Percentiles rank a stretch among this genome's conserved stretches.
Conservation (phyloP, 1,140 invertebrate genomes). For the Drosophila pruinosa region DNA sequence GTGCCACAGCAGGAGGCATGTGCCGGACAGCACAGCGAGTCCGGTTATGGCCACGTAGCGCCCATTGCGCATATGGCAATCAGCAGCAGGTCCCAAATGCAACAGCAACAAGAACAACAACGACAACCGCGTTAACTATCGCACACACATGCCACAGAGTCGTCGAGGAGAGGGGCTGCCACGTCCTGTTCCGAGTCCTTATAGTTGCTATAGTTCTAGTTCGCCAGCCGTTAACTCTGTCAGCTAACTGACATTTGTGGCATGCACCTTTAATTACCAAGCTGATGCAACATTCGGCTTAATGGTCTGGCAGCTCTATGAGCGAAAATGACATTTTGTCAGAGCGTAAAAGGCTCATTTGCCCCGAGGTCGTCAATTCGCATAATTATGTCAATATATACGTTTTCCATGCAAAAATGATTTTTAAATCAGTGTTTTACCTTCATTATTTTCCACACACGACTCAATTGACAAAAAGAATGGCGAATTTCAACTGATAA, state of each 20-base stretch:
- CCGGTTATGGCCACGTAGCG: slow-evolving; percentile 68
- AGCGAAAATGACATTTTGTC: slow-evolving; percentile 17
- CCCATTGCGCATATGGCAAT: slow-evolving; percentile 68
- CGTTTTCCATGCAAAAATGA: neutral
- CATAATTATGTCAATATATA: neutral
- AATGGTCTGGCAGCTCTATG: slow-evolving; percentile 38
- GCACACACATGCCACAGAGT: neutral
- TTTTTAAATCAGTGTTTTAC: neutral
- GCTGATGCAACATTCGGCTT: slow-evolving; percentile 66
- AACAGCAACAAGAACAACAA: slow-evolving; percentile 2
- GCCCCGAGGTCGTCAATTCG: neutral
- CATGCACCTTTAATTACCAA: slow-evolving; percentile 72
- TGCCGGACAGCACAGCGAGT: neutral
- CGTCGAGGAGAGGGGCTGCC: slow-evolving; percentile 4
- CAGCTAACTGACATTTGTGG: slow-evolving; percentile 53
- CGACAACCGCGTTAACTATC: slow-evolving; percentile 64
- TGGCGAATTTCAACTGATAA: neutral
- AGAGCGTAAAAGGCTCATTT: neutral
- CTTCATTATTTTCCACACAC: neutral
- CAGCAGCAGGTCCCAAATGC: slow-evolving; percentile 27
- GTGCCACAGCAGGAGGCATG: slow-evolving; percentile 39
- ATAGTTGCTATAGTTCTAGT: slow-evolving; percentile 1
- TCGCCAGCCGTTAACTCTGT: slow-evolving; percentile 12
- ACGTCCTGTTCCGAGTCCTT: slow-evolving; percentile 15
- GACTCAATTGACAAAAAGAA: neutral